These are phyloP conservation scores for Idris sp. DNA, from an alignment of 1,140 invertebrate species.

Conservation along the genomic window DNA sequence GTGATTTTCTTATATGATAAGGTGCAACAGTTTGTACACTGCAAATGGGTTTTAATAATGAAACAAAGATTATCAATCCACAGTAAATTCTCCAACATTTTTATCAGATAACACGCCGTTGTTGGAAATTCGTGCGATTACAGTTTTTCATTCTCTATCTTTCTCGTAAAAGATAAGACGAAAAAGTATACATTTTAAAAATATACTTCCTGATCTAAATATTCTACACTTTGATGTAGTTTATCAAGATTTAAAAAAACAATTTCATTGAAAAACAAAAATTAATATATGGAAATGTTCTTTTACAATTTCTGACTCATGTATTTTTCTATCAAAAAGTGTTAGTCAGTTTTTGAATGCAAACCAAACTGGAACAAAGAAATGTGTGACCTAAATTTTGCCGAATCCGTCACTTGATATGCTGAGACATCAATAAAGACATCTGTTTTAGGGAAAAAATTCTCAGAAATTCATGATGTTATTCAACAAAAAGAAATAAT, in stretches of 20 bases:
- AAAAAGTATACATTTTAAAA: conserved; percentile 13
- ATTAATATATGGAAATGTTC: too few species aligned
- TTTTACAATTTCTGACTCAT: too few species aligned
- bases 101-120: conserved; percentile 42
- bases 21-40: conserved; percentile 12
- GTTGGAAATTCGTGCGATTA: conserved; percentile 30
- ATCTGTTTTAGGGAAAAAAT: conserved; percentile 12
- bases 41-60: conserved; percentile 30
- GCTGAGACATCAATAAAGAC: background rate
- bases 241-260: conserved; percentile 5
- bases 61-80: conserved; percentile 40
- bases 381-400: conserved; percentile 15
- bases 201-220: conserved; percentile 10
- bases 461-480: conserved; percentile 14
- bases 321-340: too few species aligned
- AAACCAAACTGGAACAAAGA: conserved; percentile 7
- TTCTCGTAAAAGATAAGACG: conserved; percentile 3
- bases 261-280: too few species aligned
- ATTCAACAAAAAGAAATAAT: conserved; percentile 18
- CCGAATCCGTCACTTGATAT: conserved; percentile 4
- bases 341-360: too few species aligned
- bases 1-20: conserved; percentile 55
- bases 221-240: background rate
- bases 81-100: conserved; percentile 28
- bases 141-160: conserved; percentile 4